phyloP scores from a whole-genome alignment of 64 coral and sea anemone species.

The Exaiptasia diaphana region DNA sequence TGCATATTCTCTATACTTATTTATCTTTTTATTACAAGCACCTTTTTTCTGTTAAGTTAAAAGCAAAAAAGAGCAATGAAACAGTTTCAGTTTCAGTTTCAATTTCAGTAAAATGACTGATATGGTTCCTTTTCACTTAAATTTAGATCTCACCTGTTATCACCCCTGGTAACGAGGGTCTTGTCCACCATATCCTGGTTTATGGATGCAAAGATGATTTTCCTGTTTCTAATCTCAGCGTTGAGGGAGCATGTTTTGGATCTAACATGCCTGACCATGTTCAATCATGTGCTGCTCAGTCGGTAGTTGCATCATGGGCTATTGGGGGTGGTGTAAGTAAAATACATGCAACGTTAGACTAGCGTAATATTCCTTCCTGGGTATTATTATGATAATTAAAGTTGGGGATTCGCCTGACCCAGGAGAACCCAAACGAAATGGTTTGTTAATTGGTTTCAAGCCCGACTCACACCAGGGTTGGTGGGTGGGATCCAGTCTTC shows the following conservation, averaged over 20 bases:
- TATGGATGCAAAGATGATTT: constrained; percentile 8
- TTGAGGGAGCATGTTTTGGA: background rate
- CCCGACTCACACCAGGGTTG: too few relatives aligned
- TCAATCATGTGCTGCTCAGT: background rate
- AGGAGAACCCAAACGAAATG: too few relatives aligned
- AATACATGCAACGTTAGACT: too few relatives aligned
- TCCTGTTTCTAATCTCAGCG: background rate
- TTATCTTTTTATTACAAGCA: background rate
- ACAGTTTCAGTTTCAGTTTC: too few relatives aligned
- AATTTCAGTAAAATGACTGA: too few relatives aligned
- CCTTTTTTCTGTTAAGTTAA: too few relatives aligned
- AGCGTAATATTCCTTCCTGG: too few relatives aligned
- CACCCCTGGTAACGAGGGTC: constrained; percentile 14
- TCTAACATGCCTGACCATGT: constrained; percentile 8
- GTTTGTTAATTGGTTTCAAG: too few relatives aligned
- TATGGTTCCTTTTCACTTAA: background rate
- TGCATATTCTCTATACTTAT: background rate
- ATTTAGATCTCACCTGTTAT: constrained; percentile 21
- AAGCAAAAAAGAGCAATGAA: too few relatives aligned
- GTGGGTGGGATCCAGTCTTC: too few relatives aligned
- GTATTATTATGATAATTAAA: too few relatives aligned
- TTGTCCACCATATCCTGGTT: constrained; percentile 27
- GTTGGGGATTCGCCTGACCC: too few relatives aligned
- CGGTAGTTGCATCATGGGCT: constrained; percentile 18
- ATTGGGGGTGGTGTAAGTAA: constrained; percentile 16